phyloP scores from a whole-genome alignment of 2,797 vertebrate genomes.

The Myotis myotis region DNA sequence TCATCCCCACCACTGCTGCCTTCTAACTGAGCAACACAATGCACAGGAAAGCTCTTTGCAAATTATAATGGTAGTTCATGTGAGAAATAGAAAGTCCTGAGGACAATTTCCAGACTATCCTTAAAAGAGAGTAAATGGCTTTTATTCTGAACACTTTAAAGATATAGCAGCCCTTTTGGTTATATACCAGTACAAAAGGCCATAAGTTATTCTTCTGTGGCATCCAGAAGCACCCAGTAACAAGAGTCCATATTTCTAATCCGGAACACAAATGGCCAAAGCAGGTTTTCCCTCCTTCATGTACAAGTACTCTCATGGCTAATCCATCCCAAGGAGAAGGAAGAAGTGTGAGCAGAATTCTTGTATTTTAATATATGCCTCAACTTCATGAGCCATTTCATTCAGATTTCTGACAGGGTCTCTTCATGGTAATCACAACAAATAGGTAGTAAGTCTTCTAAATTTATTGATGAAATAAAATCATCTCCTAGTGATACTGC shows the following conservation, averaged over 20 bases:
- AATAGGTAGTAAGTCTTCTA: conserved; percentile 41
- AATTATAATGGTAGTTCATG: conserved; percentile 30
- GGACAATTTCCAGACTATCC: conserved; percentile 47
- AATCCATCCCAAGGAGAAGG: conserved; percentile 12
- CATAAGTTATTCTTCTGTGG: not conserved
- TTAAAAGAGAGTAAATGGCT: conserved; percentile 25
- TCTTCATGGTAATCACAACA: conserved; percentile 32
- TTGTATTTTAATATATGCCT: conserved; percentile 33
- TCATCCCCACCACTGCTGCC: not conserved
- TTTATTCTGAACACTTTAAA: conserved; percentile 38
- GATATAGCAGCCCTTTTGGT: conserved; percentile 13
- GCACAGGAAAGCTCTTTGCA: conserved; percentile 36
- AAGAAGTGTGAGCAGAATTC: conserved; percentile 18
- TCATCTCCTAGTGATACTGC: conserved; percentile 20
- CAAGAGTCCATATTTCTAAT: not conserved
- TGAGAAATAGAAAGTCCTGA: conserved; percentile 32
- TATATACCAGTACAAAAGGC: not conserved
- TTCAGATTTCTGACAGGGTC: conserved; percentile 44
- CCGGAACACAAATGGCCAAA: not conserved
- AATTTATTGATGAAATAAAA: conserved; percentile 48
- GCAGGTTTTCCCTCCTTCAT: not conserved
- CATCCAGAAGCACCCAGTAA: not conserved
- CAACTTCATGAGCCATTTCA: conserved; percentile 38
- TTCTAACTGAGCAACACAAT: conserved; percentile 2
- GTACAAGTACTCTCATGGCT: not conserved